These are phyloP conservation scores for silkworm (Bombyx mori) DNA, from an alignment of 1,140 invertebrate genomes.

Conservation along the genomic window ASM3026992v2 NC_085107.1:12346001-12346500, in stretches of 20 bases:
- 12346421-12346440: too few relatives aligned
- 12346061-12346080: conserved; percentile 80
- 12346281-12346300: neutral
- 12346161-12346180: conserved; percentile 25
- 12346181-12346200: conserved; percentile 15
- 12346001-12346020: too few relatives aligned
- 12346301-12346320: neutral
- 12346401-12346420: too few relatives aligned
- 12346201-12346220: neutral
- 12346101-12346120: conserved; percentile 87
- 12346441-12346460: too few relatives aligned
- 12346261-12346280: neutral
- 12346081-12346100: conserved; percentile 89
- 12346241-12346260: neutral
- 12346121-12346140: conserved; percentile 80
- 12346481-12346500: too few relatives aligned
- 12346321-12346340: too few relatives aligned
- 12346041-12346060: conserved; percentile 6
- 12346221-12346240: neutral
- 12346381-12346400: too few relatives aligned
- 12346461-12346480: too few relatives aligned
- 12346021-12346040: neutral
- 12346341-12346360: too few relatives aligned
- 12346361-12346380: too few relatives aligned
- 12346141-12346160: conserved; percentile 69